phyloP scores from a whole-genome alignment of 2,113 vertebrate genomes.

The Pelusios castaneus region DNA sequence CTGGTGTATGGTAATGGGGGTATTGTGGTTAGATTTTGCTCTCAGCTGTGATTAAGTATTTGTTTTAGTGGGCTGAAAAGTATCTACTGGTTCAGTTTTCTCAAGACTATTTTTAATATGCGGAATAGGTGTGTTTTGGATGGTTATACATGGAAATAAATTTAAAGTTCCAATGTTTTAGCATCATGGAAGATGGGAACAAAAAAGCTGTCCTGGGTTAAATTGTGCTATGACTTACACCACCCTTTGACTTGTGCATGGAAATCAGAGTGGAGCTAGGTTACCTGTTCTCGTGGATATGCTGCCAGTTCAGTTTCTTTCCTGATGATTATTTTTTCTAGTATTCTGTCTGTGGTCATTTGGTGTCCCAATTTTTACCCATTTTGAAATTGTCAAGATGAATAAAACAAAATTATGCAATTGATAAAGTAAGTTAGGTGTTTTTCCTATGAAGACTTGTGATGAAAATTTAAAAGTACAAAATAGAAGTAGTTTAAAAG shows the following conservation, averaged over 20 bases:
- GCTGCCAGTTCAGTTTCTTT: neutral
- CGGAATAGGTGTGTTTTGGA: neutral
- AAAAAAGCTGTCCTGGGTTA: neutral
- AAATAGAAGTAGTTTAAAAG: neutral
- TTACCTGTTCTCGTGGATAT: neutral
- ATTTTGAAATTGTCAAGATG: neutral
- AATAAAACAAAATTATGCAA: neutral
- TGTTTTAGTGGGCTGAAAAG: neutral
- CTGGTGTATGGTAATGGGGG: neutral
- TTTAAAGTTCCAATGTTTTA: neutral
- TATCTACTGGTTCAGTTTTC: neutral
- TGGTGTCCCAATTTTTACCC: neutral
- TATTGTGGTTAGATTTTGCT: neutral
- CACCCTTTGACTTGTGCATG: neutral
- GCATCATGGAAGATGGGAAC: neutral
- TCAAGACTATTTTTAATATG: neutral
- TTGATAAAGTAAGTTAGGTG: neutral
- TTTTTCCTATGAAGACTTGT: constrained; percentile 14
- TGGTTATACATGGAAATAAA: neutral
- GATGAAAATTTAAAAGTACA: constrained; percentile 34
- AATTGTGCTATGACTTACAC: neutral
- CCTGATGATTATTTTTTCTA: neutral
- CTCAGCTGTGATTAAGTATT: neutral
- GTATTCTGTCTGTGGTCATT: rapidly evolving
- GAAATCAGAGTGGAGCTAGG: neutral